A percentile compares a stretch with the other conserved stretches of the same genome.
These are phyloP conservation scores for Neopipo cinnamomea DNA, from an alignment of 2,113 vertebrate genomes.

Conservation along the genomic window DNA sequence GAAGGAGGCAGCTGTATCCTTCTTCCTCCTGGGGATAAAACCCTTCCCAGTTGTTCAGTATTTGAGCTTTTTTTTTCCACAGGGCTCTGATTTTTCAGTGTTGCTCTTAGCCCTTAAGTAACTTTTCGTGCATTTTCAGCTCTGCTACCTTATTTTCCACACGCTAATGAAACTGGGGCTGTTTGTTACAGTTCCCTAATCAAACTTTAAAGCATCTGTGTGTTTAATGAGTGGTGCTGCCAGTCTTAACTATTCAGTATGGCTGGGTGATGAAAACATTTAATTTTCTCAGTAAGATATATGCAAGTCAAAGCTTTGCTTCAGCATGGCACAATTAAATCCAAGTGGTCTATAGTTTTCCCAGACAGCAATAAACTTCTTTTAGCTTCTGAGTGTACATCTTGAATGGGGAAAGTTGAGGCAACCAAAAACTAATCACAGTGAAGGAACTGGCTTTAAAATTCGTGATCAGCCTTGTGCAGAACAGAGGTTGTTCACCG, in stretches of 20 bases:
- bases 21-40: not conserved
- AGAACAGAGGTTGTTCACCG: not conserved
- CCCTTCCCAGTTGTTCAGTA: not conserved
- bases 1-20: not conserved
- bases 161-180: conserved; percentile 25
- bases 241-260: conserved; percentile 36
- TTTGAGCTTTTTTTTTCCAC: not conserved
- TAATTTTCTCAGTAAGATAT: conserved; percentile 50
- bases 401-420: not conserved
- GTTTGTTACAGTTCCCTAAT: conserved; percentile 13
- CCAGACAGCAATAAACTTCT: conserved; percentile 23
- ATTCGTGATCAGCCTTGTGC: not conserved
- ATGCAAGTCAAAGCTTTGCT: conserved; percentile 44
- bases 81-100: not conserved
- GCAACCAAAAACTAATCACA: conserved; percentile 10
- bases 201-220: conserved; percentile 65
- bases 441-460: not conserved
- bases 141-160: conserved; percentile 37
- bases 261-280: conserved; percentile 63
- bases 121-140: conserved; percentile 15
- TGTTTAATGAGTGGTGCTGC: conserved; percentile 48
- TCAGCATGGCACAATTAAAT: conserved; percentile 55
- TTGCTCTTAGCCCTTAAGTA: conserved; percentile 23
- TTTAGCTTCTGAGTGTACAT: conserved; percentile 9
- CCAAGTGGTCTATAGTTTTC: conserved; percentile 19